Percentiles rank a stretch among this genome's conserved stretches.
phyloP scores from a whole-genome alignment of 2,888 invertebrate species.

The Julus scandinavius region DNA sequence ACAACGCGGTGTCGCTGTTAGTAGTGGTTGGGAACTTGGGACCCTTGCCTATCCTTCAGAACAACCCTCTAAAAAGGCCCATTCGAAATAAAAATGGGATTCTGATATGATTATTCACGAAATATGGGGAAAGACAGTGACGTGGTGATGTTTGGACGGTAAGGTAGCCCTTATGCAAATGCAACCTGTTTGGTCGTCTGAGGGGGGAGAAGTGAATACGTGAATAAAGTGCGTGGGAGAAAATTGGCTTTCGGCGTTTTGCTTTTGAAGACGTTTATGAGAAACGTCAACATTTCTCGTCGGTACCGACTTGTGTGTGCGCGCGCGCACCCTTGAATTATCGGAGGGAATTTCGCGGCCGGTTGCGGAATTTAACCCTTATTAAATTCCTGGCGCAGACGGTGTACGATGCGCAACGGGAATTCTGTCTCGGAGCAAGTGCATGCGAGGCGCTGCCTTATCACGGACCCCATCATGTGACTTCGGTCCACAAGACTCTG shows the following conservation, averaged over 20 bases:
- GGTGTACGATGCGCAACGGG: not conserved
- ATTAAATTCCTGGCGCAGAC: slow-evolving; percentile 33
- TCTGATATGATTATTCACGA: no score
- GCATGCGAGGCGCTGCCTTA: not conserved
- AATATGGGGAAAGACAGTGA: no score
- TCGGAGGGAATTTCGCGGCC: slow-evolving; percentile 22
- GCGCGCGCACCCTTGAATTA: slow-evolving; percentile 25
- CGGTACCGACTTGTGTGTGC: not conserved
- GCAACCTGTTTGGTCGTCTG: not conserved
- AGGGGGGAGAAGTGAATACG: no score
- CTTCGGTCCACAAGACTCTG: no score
- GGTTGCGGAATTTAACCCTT: slow-evolving; percentile 14
- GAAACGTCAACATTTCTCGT: not conserved
- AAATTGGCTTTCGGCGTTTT: slow-evolving; percentile 6
- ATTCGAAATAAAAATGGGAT: no score
- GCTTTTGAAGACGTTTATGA: slow-evolving; percentile 20
- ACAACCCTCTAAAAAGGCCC: no score
- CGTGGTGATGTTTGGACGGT: no score
- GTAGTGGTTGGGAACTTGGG: no score
- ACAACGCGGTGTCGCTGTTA: no score
- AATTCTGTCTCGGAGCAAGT: not conserved
- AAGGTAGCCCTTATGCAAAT: not conserved
- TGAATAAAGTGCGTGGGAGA: not conserved
- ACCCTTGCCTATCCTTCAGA: no score
- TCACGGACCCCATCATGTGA: no score